Base-by-base conservation (phyloP, 1,140 invertebrate species). In the Centruroides sculpturatus region DNA sequence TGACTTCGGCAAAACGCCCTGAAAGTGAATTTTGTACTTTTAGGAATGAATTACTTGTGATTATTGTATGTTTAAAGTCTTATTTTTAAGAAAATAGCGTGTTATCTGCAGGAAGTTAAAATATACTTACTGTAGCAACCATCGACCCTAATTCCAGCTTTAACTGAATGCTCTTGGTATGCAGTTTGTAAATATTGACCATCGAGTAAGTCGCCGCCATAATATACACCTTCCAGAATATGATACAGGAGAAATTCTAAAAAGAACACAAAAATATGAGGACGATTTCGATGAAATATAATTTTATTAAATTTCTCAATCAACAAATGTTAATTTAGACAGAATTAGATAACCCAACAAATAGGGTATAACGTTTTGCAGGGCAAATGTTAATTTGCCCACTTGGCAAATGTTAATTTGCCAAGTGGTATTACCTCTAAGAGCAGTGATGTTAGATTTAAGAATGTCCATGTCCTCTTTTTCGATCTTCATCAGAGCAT, bases 171-270 rank as follows among this genome's bases (percentile, higher is more conserved):
- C 9, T 47, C 60, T 12, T 65, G 56, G 46, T 67, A 61, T 35
- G 69, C 41, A n/a, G 69, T 64, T 35, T 66, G 56, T 8, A 70
- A 54, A 57, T 68, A 69, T 49, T 70, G 69, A 5, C 68, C 69
- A 64, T 70, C 69, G 54, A 56, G 64, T 49, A 70, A 58, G 56
- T 70, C 65, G 11, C 61, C 57, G 51, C 67, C 67, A 55, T 65
- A 70, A 49, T 67, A 64, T 48, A 59, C 53, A 11, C 69, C 69
- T 56, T 67, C 47, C 2, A 64, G 68, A 8, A 69, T 60, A 56
- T 70, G 69, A 58, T 70, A 70, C 34, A 58, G 61, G 6, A 70
- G 52, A 52, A 70, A 68, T 49, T 69, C 69, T 67, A 41, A 8
- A 55, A n/a, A 47, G 7, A 46, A 51, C 5, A 7, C 48, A 23